These are phyloP conservation scores for Platysternon megacephalum DNA, from an alignment of 2,113 vertebrate species.

Conservation along the genomic window DNA sequence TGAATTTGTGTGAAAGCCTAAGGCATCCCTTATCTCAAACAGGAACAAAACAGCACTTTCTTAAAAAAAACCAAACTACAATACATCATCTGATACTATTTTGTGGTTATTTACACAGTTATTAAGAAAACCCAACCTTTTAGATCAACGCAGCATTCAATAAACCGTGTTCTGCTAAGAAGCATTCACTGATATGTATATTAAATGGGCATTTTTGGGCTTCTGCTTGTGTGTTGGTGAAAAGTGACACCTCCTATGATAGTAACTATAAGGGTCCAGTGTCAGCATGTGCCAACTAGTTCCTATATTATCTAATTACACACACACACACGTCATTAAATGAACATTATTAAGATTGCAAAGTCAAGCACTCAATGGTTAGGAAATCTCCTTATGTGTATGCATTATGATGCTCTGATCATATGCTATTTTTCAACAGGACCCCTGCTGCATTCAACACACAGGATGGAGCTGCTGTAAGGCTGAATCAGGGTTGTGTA, in stretches of 20 bases:
- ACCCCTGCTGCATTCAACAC: not conserved
- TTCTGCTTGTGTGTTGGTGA: not conserved
- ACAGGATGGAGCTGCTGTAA: not conserved
- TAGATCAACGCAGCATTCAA: not conserved
- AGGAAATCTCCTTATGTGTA: not conserved
- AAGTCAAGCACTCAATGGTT: accelerated
- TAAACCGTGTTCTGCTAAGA: not conserved
- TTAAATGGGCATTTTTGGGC: accelerated
- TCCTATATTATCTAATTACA: not conserved
- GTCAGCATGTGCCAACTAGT: not conserved
- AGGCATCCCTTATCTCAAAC: not conserved
- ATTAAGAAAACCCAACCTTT: not conserved
- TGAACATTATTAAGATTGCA: not conserved
- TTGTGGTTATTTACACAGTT: not conserved
- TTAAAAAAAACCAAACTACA: not conserved
- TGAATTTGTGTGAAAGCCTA: not conserved
- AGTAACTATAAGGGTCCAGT: not conserved
- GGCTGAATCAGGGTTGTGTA: not conserved
- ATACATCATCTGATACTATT: not conserved
- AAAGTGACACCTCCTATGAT: not conserved
- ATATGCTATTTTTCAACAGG: not conserved
- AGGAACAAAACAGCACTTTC: not conserved
- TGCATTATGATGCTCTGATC: not conserved
- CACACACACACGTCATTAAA: too few species aligned
- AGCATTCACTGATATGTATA: not conserved